Base-by-base conservation (phyloP, 2,888 invertebrate species). In the Melikaiella ostensackeni region DNA sequence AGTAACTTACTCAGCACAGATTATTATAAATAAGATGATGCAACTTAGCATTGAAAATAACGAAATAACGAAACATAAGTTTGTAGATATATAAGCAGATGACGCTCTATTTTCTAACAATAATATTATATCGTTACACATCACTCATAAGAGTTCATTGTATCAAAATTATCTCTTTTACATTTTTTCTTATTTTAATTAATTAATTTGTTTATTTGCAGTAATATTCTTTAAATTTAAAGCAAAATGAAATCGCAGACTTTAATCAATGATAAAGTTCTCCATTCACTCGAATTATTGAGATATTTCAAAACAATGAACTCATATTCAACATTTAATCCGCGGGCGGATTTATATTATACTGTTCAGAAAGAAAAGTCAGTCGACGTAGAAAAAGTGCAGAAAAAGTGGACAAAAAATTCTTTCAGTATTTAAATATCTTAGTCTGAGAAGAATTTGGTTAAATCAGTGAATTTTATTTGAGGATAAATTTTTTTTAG, bases 291-390 rank as follows among this genome's bases (percentile, higher is more conserved):
- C 50, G 6, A 59, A 21, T 27, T 59, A 24, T 16, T 16, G 6
- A 13, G 21, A 55, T 21, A 16, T 59, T 59, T 59, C 27, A 16
- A 27, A 59, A 27, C 27, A 59, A 57, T 27, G 59, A 59, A 59
- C 59, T 27, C 27, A 59, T 59, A n/a, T 19, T 46, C 5, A 57
- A 57, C 30, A 42, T 50, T 59, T 27, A 46, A 75, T 77, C 77
- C 75, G 77, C 77, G 46, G 77, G 77, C 77, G 77, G 77, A 77
- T 77, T 73, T 59, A 27, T 6, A 19, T 66, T 24, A 27, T 6
- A 27, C 59, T 59, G 27, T 59, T 59, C 16, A 59, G 27, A 27
- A 59, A 27, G 24, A 21, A 57, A 59, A 59, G 27, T 27, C 59
- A 27, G 13, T 16, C 59, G 59, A 6, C 27, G 13, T 16, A 59